Percentiles rank a stretch among this genome's conserved stretches.
These are phyloP conservation scores for Napeogenes inachia DNA, from an alignment of 2,888 invertebrate species.

Conservation along the genomic window DNA sequence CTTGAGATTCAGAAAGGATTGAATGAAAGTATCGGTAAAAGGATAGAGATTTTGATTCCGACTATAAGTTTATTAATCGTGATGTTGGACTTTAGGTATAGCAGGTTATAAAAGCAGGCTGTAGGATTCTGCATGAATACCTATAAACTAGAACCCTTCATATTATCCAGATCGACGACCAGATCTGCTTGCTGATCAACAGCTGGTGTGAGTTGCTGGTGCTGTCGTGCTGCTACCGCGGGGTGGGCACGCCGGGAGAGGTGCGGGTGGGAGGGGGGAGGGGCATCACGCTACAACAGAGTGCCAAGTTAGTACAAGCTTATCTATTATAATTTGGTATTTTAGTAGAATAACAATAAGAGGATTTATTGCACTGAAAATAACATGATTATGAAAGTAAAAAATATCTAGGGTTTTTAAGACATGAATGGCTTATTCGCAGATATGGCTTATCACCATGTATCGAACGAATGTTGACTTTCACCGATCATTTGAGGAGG, in stretches of 20 bases:
- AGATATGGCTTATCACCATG: constrained; percentile 89
- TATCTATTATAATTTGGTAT: too few species aligned
- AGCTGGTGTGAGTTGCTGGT: constrained; percentile 97
- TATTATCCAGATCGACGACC: constrained; percentile 92
- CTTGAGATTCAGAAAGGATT: too few species aligned
- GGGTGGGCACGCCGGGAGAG: constrained; percentile 92
- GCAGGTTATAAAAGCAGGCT: too few species aligned
- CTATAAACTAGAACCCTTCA: constrained; percentile 6
- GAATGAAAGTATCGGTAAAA: too few species aligned
- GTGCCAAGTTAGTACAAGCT: constrained; percentile 71
- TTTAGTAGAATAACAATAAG: too few species aligned
- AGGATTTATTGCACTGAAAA: too few species aligned
- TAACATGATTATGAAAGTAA: not conserved
- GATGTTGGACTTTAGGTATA: too few species aligned
- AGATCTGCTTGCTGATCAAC: constrained; percentile 96
- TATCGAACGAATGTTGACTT: constrained; percentile 95
- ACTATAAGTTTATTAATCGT: too few species aligned
- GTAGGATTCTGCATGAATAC: not conserved
- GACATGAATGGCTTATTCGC: constrained; percentile 33
- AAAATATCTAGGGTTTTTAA: not conserved
- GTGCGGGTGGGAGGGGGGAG: constrained; percentile 81
- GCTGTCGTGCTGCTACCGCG: constrained; percentile 96
- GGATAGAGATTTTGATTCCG: too few species aligned
- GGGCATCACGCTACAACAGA: constrained; percentile 71
- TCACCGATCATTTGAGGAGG: constrained; percentile 93